Evolutionary conservation across 2,113 vertebrate species (phyloP).

Genomic region (Pogona vitticeps): DNA sequence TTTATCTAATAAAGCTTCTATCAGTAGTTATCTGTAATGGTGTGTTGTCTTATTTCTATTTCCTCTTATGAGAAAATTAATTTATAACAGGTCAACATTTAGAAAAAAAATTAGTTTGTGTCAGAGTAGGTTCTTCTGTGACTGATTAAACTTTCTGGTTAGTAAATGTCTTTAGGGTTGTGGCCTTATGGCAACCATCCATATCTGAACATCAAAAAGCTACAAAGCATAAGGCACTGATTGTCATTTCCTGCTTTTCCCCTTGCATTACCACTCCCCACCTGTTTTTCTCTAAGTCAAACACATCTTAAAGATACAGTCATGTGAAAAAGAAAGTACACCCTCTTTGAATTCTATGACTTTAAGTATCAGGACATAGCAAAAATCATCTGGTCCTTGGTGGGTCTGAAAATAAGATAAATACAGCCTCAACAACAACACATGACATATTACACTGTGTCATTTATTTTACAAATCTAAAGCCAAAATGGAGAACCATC

Average conservation of each 20-base stretch:
- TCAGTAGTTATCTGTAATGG: fast-evolving
- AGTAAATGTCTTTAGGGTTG: neutral
- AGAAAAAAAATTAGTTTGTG: neutral
- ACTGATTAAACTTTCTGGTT: neutral
- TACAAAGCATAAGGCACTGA: neutral
- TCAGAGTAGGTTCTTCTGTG: neutral
- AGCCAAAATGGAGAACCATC: too few relatives aligned
- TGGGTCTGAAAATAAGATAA: too few relatives aligned
- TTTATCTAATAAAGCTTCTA: constrained; percentile 41
- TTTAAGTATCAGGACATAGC: too few relatives aligned
- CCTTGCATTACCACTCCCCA: neutral
- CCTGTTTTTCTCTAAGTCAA: neutral
- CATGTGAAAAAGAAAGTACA: too few relatives aligned
- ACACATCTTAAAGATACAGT: neutral
- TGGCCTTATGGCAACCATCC: neutral
- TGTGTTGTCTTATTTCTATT: constrained; percentile 12
- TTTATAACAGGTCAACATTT: neutral
- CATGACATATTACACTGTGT: too few relatives aligned
- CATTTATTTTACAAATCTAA: too few relatives aligned
- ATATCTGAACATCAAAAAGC: neutral
- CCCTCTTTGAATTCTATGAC: too few relatives aligned
- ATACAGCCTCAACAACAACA: too few relatives aligned
- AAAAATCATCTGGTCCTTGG: neutral
- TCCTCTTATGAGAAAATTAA: neutral
- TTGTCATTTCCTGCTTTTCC: neutral